Conservation (phyloP, 2,113 vertebrate genomes). For the Odocoileus hemionus region DNA sequence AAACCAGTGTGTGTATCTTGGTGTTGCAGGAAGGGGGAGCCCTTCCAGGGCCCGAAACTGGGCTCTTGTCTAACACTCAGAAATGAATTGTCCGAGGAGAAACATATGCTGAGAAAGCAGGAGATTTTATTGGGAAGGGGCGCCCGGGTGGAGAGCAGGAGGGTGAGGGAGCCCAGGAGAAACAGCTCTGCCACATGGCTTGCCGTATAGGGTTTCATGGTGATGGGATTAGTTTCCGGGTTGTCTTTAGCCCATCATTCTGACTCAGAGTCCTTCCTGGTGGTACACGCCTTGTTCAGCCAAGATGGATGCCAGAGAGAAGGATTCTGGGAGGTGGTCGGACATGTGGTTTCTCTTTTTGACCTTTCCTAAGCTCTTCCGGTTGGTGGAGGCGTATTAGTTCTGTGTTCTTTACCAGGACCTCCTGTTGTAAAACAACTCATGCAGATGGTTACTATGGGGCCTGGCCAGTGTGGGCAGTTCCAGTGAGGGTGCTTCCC, state of each 20-base stretch:
- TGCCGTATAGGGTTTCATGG: accelerated
- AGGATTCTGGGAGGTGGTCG: neutral
- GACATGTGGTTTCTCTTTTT: neutral
- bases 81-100: neutral
- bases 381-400: neutral
- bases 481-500: neutral
- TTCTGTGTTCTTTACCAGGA: neutral
- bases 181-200: neutral
- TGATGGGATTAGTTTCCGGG: neutral
- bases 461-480: accelerated
- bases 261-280: neutral
- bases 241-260: neutral
- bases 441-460: neutral
- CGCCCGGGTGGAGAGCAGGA: accelerated
- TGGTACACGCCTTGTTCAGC: accelerated
- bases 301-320: neutral
- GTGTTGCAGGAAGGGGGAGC: neutral
- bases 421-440: accelerated
- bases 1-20: neutral
- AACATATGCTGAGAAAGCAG: neutral
- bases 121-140: neutral
- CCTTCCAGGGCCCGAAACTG: neutral
- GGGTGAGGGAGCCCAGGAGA: neutral
- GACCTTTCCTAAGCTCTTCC: neutral
- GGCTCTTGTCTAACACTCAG: neutral